These are phyloP conservation scores for Clunio marinus DNA, from an alignment of 2,888 invertebrate genomes.

Conservation along the genomic window DNA sequence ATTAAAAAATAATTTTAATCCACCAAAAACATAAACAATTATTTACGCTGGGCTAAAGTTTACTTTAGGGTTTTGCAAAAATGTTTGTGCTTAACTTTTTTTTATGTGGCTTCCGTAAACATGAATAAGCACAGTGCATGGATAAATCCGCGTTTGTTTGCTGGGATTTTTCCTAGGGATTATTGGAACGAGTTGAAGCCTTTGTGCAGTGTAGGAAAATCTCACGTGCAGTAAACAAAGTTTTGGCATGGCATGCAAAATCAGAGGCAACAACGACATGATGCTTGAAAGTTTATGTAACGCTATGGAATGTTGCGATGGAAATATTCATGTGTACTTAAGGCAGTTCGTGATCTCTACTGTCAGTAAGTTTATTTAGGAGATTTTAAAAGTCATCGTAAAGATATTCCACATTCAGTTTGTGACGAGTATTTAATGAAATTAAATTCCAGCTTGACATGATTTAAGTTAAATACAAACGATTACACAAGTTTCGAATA, in stretches of 20 bases:
- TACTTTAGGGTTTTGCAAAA: neutral
- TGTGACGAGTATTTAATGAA: too few species aligned
- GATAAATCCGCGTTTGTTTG: neutral
- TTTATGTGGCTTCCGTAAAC: neutral
- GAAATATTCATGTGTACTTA: neutral
- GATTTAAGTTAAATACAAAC: too few species aligned
- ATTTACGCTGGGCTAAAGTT: constrained; percentile 2
- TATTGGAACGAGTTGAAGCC: neutral
- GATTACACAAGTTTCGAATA: too few species aligned
- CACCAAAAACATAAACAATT: constrained; percentile 24
- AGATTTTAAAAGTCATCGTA: too few species aligned
- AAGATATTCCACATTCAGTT: too few species aligned
- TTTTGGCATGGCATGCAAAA: neutral
- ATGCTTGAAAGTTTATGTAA: neutral
- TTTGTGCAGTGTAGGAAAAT: neutral
- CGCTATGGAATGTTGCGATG: neutral
- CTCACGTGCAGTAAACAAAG: constrained; percentile 8
- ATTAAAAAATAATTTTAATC: constrained; percentile 3
- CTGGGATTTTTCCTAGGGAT: neutral
- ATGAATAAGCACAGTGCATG: neutral
- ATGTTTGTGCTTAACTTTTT: neutral
- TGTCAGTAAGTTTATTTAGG: too few species aligned
- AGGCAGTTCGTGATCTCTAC: too few species aligned
- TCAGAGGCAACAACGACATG: neutral
- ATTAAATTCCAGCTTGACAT: too few species aligned